A percentile compares a stretch with the other conserved stretches of the same genome.
These are phyloP conservation scores for Enoplosus armatus DNA, from an alignment of 2,797 vertebrate genomes.

Conservation along the genomic window DNA sequence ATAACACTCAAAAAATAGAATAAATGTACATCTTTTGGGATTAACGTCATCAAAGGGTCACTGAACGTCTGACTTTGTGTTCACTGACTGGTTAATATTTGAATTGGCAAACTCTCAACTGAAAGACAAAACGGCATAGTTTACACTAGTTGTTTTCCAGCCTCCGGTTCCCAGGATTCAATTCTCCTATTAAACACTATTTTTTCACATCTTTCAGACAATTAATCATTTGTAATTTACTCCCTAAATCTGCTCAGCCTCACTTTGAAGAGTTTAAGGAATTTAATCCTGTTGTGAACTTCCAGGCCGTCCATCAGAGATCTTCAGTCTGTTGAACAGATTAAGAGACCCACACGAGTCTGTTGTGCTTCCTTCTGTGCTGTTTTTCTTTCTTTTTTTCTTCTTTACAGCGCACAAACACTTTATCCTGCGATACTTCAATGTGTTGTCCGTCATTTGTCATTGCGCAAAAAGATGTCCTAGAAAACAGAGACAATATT, in stretches of 20 bases:
- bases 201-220: conserved; percentile 1
- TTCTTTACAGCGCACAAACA: conserved; percentile 89
- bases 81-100: conserved; percentile 39
- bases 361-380: conserved; percentile 52
- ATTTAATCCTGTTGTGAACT: neutral
- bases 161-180: neutral
- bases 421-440: conserved; percentile 86
- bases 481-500: conserved; percentile 68
- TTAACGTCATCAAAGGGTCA: conserved; percentile 1
- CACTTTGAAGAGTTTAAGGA: neutral
- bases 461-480: conserved; percentile 90
- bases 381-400: too few relatives aligned
- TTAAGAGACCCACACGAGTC: neutral
- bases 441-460: conserved; percentile 82
- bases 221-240: neutral
- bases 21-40: conserved; percentile 3
- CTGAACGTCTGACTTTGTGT: conserved; percentile 7
- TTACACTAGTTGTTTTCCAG: neutral
- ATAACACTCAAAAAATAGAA: neutral
- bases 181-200: neutral
- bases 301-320: neutral
- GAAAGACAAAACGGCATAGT: conserved; percentile 1
- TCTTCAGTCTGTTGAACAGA: conserved; percentile 1
- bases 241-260: conserved; percentile 14
- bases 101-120: conserved; percentile 12